These are phyloP conservation scores for Tetraneura akinire DNA, from an alignment of 1,140 invertebrate genomes.

Conservation along the genomic window DNA sequence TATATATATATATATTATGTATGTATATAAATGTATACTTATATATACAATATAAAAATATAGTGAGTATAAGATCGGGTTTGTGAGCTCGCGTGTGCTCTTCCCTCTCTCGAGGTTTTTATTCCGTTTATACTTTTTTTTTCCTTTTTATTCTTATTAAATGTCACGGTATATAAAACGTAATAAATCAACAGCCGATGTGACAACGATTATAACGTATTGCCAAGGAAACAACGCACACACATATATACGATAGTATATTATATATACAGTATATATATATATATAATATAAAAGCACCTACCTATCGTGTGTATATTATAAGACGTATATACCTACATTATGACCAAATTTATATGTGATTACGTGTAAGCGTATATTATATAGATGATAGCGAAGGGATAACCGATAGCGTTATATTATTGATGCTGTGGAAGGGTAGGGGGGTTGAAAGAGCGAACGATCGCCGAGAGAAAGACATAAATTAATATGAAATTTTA, in stretches of 20 bases:
- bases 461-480: background rate
- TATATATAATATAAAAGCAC: background rate
- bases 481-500: slow-evolving; percentile 14
- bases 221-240: slow-evolving; percentile 44
- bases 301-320: background rate
- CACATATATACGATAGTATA: too few relatives aligned
- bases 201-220: slow-evolving; percentile 50
- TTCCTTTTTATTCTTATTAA: slow-evolving; percentile 25
- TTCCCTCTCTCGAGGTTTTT: slow-evolving; percentile 40
- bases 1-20: too few relatives aligned
- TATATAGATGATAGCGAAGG: too few relatives aligned
- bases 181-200: slow-evolving; percentile 43
- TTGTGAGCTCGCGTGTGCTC: background rate
- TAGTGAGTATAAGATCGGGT: slow-evolving; percentile 26
- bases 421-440: too few relatives aligned
- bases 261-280: too few relatives aligned
- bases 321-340: too few relatives aligned
- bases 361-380: too few relatives aligned
- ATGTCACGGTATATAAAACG: slow-evolving; percentile 22
- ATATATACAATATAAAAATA: too few relatives aligned
- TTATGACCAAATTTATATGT: too few relatives aligned
- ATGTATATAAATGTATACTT: too few relatives aligned
- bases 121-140: slow-evolving; percentile 1
- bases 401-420: too few relatives aligned
- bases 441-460: background rate